Percentiles rank a stretch among this genome's conserved stretches.
Evolutionary conservation across 2,888 invertebrate species (phyloP).

Genomic region (Blastobasis adustella): DNA sequence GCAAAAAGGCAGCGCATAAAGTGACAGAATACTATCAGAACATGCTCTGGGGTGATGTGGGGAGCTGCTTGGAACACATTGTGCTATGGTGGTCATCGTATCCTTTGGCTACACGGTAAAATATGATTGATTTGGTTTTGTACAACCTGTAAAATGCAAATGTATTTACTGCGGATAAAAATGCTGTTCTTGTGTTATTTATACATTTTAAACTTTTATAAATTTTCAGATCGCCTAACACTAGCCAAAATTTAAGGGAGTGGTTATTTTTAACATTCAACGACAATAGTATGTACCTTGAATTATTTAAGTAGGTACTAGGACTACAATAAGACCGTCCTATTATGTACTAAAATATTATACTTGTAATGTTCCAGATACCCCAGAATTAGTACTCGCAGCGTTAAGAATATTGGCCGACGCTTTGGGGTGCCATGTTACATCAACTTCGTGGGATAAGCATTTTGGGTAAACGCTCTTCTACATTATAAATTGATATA

Average conservation of each 20-base stretch:
- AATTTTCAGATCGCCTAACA: constrained; percentile 69
- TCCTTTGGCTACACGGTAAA: constrained; percentile 77
- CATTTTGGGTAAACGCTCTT: constrained; percentile 53
- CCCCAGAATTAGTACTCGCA: constrained; percentile 80
- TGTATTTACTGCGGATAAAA: not conserved
- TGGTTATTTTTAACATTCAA: constrained; percentile 77
- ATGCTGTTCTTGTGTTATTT: not conserved
- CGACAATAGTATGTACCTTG: constrained; percentile 69
- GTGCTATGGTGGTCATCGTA: constrained; percentile 89
- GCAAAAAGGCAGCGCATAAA: constrained; percentile 75
- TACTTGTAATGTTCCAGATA: constrained; percentile 50
- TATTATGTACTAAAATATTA: not conserved
- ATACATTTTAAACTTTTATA: not conserved
- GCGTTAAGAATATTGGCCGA: constrained; percentile 85
- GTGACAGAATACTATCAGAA: constrained; percentile 82
- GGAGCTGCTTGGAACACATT: constrained; percentile 86
- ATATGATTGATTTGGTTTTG: constrained; percentile 8
- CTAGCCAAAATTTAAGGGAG: constrained; percentile 78
- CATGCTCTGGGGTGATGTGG: constrained; percentile 87
- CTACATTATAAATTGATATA: too few relatives aligned
- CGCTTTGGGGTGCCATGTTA: constrained; percentile 84
- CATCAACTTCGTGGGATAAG: constrained; percentile 88
- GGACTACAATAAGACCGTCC: not conserved
- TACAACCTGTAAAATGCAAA: not conserved
- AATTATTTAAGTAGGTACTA: not conserved